phyloP scores from a whole-genome alignment of 2,888 invertebrate species.

The Lycocerus yunnanus region DNA sequence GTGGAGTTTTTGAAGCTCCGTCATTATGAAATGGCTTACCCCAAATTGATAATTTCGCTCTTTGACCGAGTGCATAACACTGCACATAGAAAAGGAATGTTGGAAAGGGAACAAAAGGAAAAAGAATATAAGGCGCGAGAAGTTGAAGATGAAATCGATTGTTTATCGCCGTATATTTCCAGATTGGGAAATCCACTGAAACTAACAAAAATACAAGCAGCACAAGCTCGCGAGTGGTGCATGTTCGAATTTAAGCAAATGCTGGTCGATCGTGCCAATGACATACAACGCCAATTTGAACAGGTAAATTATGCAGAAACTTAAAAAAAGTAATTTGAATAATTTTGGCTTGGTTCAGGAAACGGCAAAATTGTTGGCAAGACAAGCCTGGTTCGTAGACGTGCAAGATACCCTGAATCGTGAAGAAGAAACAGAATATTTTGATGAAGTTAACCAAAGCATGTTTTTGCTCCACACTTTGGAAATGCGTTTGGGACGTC shows the following conservation, averaged over 20 bases:
- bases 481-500: conserved; percentile 66
- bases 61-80: conserved; percentile 63
- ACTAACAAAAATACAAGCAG: conserved; percentile 53
- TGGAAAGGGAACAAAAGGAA: conserved; percentile 61
- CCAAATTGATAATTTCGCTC: conserved; percentile 58
- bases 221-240: conserved; percentile 62
- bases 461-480: conserved; percentile 60
- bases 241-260: conserved; percentile 69
- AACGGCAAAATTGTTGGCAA: conserved; percentile 59
- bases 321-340: not conserved
- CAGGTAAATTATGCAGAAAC: conserved; percentile 54
- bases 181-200: conserved; percentile 60
- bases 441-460: conserved; percentile 58
- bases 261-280: conserved; percentile 65
- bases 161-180: conserved; percentile 67
- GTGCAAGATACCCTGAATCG: conserved; percentile 63
- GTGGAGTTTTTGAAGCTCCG: conserved; percentile 56
- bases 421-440: conserved; percentile 65
- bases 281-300: conserved; percentile 69
- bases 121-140: conserved; percentile 62
- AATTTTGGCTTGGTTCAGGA: conserved; percentile 51
- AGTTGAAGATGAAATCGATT: conserved; percentile 66
- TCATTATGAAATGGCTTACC: conserved; percentile 56
- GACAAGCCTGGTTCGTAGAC: conserved; percentile 63
- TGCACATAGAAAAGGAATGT: conserved; percentile 56